Evolutionary conservation across 2,888 invertebrate genomes (phyloP), one percentile per base, ranked within the genome.

Genomic region (Drosophila maculinotata): DNA sequence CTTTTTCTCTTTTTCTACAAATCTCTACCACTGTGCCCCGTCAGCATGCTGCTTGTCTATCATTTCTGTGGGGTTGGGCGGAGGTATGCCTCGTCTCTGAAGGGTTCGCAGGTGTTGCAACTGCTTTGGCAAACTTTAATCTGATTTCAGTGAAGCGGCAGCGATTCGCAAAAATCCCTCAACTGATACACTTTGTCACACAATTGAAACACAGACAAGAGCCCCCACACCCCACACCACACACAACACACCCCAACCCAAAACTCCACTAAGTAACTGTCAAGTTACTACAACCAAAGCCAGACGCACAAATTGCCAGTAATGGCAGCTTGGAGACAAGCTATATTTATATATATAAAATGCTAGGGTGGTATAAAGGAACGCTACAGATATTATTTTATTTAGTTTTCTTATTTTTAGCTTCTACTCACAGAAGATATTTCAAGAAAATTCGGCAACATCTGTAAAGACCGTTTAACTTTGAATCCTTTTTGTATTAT

Each of bases 261-360:
- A 20, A 2, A 20, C 4, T 20, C 4, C 45, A 59, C 69, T 67
- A 69, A 82, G 65, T 67, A 73, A 73, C 64, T 79, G 79, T 68
- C 79, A 85, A 59, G 64, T 69, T 39, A 53, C 59, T 64, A 52
- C 42, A 71, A 42, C 36, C 49, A 66, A 53, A 71, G 56, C 12
- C 36, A 30, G 74, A 74, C 57, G 65, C 66, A 73, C 83, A 79
- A 85, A 79, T 79, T 68, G 76, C 38, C 49, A 58, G 66, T 67
- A 81, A 75, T 71, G 52, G 58, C 58, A 48, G 25, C 28, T 28
- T 9, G 30, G 25, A 20, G 2, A 14, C 20, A 20, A 20, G 14
- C 30, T 8, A 25, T 12, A 28, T 26, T 28, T 12, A 30, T 31
- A 26, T 36, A 30, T 36, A 10, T 42, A 33, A 30, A 10, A 12